Evolutionary conservation across 2,797 vertebrate species (phyloP).

Genomic region (Mormyrops boulengeri): DNA sequence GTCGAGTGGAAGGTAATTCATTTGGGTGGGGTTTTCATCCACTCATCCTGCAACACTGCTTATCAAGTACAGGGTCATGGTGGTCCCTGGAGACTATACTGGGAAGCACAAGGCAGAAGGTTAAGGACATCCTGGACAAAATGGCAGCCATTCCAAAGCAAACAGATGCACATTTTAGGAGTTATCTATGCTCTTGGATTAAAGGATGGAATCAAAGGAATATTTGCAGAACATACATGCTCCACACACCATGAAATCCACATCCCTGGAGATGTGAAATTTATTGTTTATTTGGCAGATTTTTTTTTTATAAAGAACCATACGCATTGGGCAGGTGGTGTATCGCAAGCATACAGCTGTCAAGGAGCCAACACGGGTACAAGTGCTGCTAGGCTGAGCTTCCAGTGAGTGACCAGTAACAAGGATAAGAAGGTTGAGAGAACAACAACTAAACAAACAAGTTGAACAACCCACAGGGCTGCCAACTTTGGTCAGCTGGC

Average conservation of each 20-base stretch:
- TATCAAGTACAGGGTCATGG: background rate
- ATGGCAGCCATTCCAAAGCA: background rate
- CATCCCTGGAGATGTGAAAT: background rate
- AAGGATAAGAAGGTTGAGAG: background rate
- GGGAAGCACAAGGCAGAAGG: background rate
- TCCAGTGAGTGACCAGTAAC: background rate
- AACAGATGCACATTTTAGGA: background rate
- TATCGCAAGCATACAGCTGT: background rate
- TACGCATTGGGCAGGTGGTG: background rate
- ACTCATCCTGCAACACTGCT: background rate
- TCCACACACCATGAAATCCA: background rate
- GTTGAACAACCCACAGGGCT: background rate
- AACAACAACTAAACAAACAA: background rate
- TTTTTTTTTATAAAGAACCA: too few relatives aligned
- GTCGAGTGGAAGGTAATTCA: conserved; percentile 63
- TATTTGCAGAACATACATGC: background rate
- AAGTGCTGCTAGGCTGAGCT: background rate
- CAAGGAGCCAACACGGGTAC: background rate
- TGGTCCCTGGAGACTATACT: background rate
- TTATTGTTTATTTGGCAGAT: background rate
- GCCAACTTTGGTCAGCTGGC: background rate
- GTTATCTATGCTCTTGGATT: background rate
- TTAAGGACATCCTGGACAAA: background rate
- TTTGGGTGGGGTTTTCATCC: background rate
- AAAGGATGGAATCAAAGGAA: background rate